Base-by-base conservation (phyloP, 2,888 invertebrate species). In the Acanthopleura granulata region DNA sequence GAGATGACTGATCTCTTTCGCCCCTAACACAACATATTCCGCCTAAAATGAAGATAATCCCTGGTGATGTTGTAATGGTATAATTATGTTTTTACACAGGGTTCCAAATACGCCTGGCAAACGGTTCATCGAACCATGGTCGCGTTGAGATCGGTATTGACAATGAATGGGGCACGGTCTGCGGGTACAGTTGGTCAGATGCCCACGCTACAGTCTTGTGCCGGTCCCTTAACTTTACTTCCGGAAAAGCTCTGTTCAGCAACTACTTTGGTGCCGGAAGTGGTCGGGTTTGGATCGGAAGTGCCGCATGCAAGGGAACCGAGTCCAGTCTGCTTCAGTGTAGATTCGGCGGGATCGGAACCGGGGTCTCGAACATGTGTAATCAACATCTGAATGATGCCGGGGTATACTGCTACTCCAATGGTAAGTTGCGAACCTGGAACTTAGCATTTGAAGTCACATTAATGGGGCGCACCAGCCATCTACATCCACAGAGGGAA, bases 131-230 rank as follows among this genome's bases (percentile, higher is more conserved):
- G 25, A 78, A 82, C 72, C 79, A 77, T 71, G 86, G 86, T 25
- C 79, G 85, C 18, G 89, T 95, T 15, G 94, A 94, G 91, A 92
- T 95, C 0, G 93, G 93, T 90, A 92, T 94, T 93, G 89, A 90
- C 79, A 94, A 93, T 0, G 91, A 91, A 0, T 85, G 84, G 82
- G 87, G 87, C 0, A 81, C 83, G 16, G 81, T 88, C 0, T 88
- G 88, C 75, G 79, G 83, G 22, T 81, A 84, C 80, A 81, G 82
- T 0, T 87, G 86, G 86, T 82, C 81, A 61, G 79, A 82, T 14
- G 78, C 81, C 0, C 84, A 87, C 74, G 83, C 87, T 1, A 75
- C 78, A 18, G 87, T 87, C 11, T 73, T 87, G 49, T 88, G 88
- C 77, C 75, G 80, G 51, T 76, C 80, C 25, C 77, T 87, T 11